Percentiles rank a stretch among this genome's conserved stretches.
These are phyloP conservation scores for Norana najaformis DNA, from an alignment of 2,888 invertebrate species.

Conservation along the genomic window DNA sequence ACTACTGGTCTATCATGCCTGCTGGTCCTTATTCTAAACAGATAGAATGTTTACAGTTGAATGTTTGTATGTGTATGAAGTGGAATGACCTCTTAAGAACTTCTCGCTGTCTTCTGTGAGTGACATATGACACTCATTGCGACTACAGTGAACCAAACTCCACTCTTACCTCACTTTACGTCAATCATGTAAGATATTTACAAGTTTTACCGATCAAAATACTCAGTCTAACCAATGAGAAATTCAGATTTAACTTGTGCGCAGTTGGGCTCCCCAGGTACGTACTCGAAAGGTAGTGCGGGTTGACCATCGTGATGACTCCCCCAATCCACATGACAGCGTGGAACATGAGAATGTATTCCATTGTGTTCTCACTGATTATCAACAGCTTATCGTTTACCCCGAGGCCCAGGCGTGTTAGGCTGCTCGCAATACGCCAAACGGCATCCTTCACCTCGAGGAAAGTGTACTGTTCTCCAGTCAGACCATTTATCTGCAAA, in stretches of 20 bases:
- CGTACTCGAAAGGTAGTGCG: slow-evolving; percentile 35
- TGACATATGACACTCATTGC: not conserved
- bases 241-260: not conserved
- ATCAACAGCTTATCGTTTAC: slow-evolving; percentile 38
- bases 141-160: not conserved
- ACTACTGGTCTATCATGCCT: no score
- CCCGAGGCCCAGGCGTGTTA: slow-evolving; percentile 32
- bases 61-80: not conserved
- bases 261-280: not conserved
- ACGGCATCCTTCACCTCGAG: slow-evolving; percentile 35
- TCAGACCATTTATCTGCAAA: slow-evolving; percentile 36
- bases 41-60: not conserved
- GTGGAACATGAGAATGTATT: slow-evolving; percentile 39
- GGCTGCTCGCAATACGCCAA: slow-evolving; percentile 35
- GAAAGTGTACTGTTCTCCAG: slow-evolving; percentile 34
- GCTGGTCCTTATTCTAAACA: not conserved
- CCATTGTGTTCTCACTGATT: slow-evolving; percentile 35
- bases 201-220: not conserved
- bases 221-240: not conserved
- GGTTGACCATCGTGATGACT: slow-evolving; percentile 34
- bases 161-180: not conserved
- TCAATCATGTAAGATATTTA: not conserved
- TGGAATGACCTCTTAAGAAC: not conserved
- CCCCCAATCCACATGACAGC: slow-evolving; percentile 37
- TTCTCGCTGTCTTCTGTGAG: no score